Percentiles rank a stretch among this genome's conserved stretches.
These are phyloP conservation scores for Danaus melanippus DNA, from an alignment of 1,140 invertebrate genomes.

Conservation along the genomic window DNA sequence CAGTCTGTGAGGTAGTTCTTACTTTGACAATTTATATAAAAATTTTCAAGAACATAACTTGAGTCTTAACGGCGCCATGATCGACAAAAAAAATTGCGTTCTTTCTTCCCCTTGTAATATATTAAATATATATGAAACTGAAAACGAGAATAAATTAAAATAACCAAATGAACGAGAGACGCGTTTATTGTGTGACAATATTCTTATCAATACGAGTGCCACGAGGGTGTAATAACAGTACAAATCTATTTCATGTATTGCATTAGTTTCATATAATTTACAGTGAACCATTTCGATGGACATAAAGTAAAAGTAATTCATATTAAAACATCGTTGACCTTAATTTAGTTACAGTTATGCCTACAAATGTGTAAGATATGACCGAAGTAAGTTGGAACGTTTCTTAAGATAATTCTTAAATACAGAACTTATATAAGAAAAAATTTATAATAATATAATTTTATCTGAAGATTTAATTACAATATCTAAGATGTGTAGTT, in stretches of 20 bases:
- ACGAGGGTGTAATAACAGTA: conserved; percentile 45
- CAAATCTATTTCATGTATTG: conserved; percentile 44
- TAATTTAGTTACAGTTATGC: no score
- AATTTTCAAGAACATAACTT: no score
- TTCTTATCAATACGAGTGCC: conserved; percentile 49
- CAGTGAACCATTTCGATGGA: conserved; percentile 8
- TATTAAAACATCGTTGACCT: no score
- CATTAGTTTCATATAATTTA: conserved; percentile 33
- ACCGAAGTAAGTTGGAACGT: conserved; percentile 13
- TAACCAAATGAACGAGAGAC: conserved; percentile 33
- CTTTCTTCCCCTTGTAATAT: no score
- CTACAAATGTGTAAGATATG: not conserved
- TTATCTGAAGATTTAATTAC: conserved; percentile 29
- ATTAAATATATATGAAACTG: no score
- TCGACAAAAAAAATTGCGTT: no score
- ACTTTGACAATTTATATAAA: no score
- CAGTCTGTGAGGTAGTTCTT: no score
- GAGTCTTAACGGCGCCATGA: no score
- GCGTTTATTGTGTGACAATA: conserved; percentile 42
- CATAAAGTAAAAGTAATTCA: no score
- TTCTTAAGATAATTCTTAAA: conserved; percentile 24
- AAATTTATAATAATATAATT: conserved; percentile 33
- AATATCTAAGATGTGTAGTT: conserved; percentile 33
- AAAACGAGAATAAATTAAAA: conserved; percentile 10
- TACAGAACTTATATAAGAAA: conserved; percentile 30